A percentile compares a stretch with the other conserved stretches of the same genome.
Evolutionary conservation across 2,113 vertebrate genomes (phyloP).

Genomic region (Clarias batrachus): DNA sequence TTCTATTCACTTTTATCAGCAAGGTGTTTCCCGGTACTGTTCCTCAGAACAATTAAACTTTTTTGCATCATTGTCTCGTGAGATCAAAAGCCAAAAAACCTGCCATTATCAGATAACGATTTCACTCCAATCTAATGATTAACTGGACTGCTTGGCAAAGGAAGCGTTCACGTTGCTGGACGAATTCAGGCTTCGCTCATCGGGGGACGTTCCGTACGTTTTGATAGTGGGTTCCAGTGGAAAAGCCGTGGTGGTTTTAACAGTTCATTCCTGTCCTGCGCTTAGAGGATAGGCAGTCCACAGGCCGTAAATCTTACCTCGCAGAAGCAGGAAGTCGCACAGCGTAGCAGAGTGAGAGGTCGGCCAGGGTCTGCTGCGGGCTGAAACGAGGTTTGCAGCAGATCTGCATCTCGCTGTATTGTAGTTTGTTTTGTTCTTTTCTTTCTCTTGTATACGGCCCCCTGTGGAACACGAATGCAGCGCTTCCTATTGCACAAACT

Average conservation of each 20-base stretch:
- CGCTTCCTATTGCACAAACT: neutral
- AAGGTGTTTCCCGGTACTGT: neutral
- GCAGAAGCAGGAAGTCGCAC: constrained; percentile 47
- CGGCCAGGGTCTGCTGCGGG: neutral
- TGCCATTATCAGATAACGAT: neutral
- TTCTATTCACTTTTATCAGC: neutral
- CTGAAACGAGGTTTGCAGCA: neutral
- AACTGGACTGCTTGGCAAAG: neutral
- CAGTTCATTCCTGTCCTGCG: constrained; percentile 41
- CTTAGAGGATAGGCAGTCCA: constrained; percentile 44
- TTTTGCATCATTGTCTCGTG: neutral
- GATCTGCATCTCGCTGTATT: neutral
- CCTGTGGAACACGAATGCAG: neutral
- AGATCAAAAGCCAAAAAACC: neutral
- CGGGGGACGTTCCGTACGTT: neutral
- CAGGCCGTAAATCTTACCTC: constrained; percentile 51
- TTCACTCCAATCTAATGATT: neutral
- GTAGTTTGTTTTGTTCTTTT: neutral
- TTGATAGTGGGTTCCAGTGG: constrained; percentile 8
- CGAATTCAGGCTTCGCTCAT: neutral
- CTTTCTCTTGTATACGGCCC: neutral
- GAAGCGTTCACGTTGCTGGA: neutral
- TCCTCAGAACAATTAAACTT: neutral
- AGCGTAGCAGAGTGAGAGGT: constrained; percentile 1
- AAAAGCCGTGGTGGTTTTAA: constrained; percentile 37